Evolutionary conservation across 37 sponge, comb jelly and placozoan genomes (phyloP).

Genomic region (Axinella damicornis): DNA sequence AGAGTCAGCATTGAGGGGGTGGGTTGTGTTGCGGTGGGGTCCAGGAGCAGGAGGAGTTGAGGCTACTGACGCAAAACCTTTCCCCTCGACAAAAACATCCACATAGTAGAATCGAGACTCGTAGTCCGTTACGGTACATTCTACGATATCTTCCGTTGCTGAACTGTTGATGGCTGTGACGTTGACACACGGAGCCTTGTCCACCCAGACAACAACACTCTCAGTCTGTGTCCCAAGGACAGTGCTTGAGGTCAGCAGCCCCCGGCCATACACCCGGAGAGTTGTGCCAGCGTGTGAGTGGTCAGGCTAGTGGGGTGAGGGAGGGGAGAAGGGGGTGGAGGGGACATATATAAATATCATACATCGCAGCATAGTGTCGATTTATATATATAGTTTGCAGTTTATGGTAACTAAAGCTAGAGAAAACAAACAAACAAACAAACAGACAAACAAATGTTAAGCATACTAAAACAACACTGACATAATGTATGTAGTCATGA

Average conservation of each 20-base stretch:
- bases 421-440: no score
- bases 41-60: slow-evolving; percentile 41
- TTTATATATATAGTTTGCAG: no score
- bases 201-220: slow-evolving; percentile 28
- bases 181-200: slow-evolving; percentile 17
- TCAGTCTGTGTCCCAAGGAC: not conserved
- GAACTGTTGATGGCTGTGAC: not conserved
- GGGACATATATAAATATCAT: no score
- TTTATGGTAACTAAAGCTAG: no score
- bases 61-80: slow-evolving; percentile 55
- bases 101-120: slow-evolving; percentile 58
- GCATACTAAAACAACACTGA: no score
- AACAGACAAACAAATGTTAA: no score
- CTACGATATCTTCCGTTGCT: slow-evolving; percentile 11
- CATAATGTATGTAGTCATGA: no score
- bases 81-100: slow-evolving; percentile 47
- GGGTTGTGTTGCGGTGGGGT: slow-evolving; percentile 25
- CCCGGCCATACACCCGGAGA: slow-evolving; percentile 25
- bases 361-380: no score
- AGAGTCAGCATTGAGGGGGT: slow-evolving; percentile 6
- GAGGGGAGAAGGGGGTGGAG: no score
- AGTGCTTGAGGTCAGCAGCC: slow-evolving; percentile 9
- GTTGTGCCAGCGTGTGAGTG: not conserved
- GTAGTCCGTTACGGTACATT: slow-evolving; percentile 45
- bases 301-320: slow-evolving; percentile 34